Base-by-base conservation (phyloP, 92 coral and sea anemone species). In the Phymanthus crucifer region DNA sequence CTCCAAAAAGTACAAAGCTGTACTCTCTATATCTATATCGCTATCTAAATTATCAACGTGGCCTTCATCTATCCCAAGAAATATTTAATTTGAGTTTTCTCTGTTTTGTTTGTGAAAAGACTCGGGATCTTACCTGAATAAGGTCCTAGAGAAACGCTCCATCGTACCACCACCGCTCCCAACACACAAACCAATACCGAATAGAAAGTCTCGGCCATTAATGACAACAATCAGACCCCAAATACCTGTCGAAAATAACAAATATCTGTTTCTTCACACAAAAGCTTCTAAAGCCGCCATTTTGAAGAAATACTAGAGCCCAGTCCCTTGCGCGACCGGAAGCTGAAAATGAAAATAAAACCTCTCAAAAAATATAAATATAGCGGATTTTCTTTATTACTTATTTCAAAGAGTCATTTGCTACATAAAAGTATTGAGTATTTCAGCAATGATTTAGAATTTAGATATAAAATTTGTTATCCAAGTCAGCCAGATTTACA, bases 71-170 rank as follows among this genome's bases (percentile, higher is more conserved):
- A 38, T 43, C 13, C 14, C 48, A 6, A 43, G 13, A 17, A 2
- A 43, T 43, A 43, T 6, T 43, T 43, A 10, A 43, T 10, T 0
- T 2, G 14, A 43, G 14, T 7, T 5, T 43, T 43, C 48, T 43
- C 13, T 43, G 10, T 38, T 38, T 11, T 38, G 10, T 38, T 5
- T 1, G 9, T 11, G 7, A 3, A 4, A n/a, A 17, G 29, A 34
- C 3, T 16, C 38, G 9, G 10, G 71, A 31, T 31, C 83, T 72
- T 79, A 93, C 99, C 99, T 26, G 99, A 93, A 82, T 95, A 95
- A 24, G 93, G 86, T 31, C 94, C 87, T n/a, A 95, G 74, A 17
- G 99, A 95, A 37, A 95, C 96, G 75, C 95, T 77, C 92, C 99
- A 95, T 33, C 99, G 93, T 16, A 87, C 90, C 27, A 93, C 68